Conservation (phyloP, 2,797 vertebrate species). For the Scleropages formosus region DNA sequence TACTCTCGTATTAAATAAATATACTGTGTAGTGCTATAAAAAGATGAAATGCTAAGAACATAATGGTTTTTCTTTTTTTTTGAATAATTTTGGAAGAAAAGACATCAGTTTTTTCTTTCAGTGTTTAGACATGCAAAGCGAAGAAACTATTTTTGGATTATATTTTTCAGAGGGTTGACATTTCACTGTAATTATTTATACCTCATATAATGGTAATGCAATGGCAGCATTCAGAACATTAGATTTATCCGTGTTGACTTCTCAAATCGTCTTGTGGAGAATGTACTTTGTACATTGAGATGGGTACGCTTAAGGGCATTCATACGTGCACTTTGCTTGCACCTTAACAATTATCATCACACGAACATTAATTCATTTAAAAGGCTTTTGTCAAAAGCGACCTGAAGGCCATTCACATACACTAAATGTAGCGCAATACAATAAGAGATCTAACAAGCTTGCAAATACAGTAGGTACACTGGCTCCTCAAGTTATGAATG, state of each 20-base stretch:
- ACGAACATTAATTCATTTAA: too few relatives aligned
- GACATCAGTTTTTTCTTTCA: not conserved
- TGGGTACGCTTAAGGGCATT: not conserved
- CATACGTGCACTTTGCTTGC: slow-evolving; percentile 14
- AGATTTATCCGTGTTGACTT: slow-evolving; percentile 14
- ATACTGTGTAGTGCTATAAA: slow-evolving; percentile 67
- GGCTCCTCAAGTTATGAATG: too few relatives aligned
- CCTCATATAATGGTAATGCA: not conserved
- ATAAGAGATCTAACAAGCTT: too few relatives aligned
- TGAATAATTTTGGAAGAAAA: slow-evolving; percentile 7
- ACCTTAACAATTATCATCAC: not conserved
- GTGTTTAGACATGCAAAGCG: slow-evolving; percentile 17
- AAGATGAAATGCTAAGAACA: slow-evolving; percentile 42
- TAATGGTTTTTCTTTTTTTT: slow-evolving; percentile 10
- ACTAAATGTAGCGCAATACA: too few relatives aligned
- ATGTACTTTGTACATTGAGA: not conserved
- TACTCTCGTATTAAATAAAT: slow-evolving; percentile 41
- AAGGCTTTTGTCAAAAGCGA: too few relatives aligned
- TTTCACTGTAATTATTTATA: slow-evolving; percentile 22
- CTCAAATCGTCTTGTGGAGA: not conserved
- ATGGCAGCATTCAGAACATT: slow-evolving; percentile 15
- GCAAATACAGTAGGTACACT: too few relatives aligned
- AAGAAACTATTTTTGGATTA: not conserved
- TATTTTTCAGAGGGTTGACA: slow-evolving; percentile 16
- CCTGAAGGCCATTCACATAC: too few relatives aligned